Evolutionary conservation across 2,888 invertebrate genomes (phyloP).

Genomic region (Drosophila cognata): DNA sequence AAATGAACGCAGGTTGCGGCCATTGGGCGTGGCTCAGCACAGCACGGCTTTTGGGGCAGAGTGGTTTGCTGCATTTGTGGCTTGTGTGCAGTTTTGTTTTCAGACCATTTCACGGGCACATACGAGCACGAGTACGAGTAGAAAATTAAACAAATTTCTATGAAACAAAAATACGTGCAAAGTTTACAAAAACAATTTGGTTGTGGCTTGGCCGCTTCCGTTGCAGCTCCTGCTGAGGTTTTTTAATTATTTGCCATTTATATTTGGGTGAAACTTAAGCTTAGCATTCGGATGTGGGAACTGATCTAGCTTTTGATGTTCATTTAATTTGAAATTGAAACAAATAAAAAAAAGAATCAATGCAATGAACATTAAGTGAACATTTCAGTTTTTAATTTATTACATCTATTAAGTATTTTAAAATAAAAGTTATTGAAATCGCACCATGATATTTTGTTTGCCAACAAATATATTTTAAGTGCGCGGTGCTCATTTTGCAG

Average conservation of each 20-base stretch:
- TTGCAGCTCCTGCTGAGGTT: slow-evolving; percentile 44
- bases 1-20: slow-evolving; percentile 62
- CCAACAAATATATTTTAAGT: slow-evolving; percentile 10
- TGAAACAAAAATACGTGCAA: slow-evolving; percentile 72
- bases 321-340: background rate
- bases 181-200: slow-evolving; percentile 73
- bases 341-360: background rate
- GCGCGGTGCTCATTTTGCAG: background rate
- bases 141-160: slow-evolving; percentile 58
- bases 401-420: background rate
- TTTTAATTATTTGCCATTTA: slow-evolving; percentile 69
- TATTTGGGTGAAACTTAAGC: slow-evolving; percentile 25
- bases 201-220: slow-evolving; percentile 47
- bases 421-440: background rate
- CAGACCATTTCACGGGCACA: slow-evolving; percentile 68
- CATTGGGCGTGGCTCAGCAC: slow-evolving; percentile 36
- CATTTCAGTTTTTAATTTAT: background rate
- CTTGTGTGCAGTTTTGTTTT: slow-evolving; percentile 66
- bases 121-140: slow-evolving; percentile 13
- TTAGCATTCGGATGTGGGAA: slow-evolving; percentile 9
- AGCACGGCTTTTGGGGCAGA: slow-evolving; percentile 11
- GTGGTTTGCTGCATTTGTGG: slow-evolving; percentile 52
- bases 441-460: too few relatives aligned
- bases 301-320: slow-evolving; percentile 1
- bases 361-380: background rate